Evolutionary conservation across 1,140 invertebrate genomes (phyloP), one percentile per base, ranked within the genome.

Genomic region (Calosoma granatense): DNA sequence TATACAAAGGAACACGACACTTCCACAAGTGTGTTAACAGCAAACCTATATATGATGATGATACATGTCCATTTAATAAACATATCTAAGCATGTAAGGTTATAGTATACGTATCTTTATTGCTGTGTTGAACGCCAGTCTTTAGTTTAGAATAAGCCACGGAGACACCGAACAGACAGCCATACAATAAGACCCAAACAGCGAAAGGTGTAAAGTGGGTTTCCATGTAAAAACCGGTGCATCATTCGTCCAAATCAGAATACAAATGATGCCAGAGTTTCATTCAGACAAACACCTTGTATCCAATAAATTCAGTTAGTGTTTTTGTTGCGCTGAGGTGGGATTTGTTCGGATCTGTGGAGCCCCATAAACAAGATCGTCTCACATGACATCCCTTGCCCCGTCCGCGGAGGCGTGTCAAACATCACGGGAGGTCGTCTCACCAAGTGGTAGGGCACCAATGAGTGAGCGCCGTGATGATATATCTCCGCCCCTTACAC

Each of bases 281-380:
- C 70, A 71, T 71, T 70, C 65, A 65, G 65, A 68, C 67, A 67
- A 71, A 71, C 70, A 71, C 70, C 69, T 68, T 72, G 70, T 72
- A 70, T 70, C 69, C 69, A 72, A 72, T 72, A 72, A 72, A 72
- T 70, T 72, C 70, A 65, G 69, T 70, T 71, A 70, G 62, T 61
- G 67, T 68, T 68, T 67, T 70, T 67, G 67, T 69, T 65, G 62
- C 61, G 60, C 56, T 60, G 65, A 66, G 65, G 69, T 67, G 67
- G 70, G 69, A 72, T 72, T 72, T 72, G 70, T 72, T 61, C 62
- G 63, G 67, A 66, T 69, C 64, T 66, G 61, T 60, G 61, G 63
- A 65, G 65, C 63, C 66, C 63, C 67, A 69, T 71, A 70, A 70
- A 71, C 68, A 70, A 68, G 68, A 67, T 65, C 67, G 67, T 65